These are phyloP conservation scores for Myotis myotis DNA, from an alignment of 2,797 vertebrate genomes.

Conservation along the genomic window DNA sequence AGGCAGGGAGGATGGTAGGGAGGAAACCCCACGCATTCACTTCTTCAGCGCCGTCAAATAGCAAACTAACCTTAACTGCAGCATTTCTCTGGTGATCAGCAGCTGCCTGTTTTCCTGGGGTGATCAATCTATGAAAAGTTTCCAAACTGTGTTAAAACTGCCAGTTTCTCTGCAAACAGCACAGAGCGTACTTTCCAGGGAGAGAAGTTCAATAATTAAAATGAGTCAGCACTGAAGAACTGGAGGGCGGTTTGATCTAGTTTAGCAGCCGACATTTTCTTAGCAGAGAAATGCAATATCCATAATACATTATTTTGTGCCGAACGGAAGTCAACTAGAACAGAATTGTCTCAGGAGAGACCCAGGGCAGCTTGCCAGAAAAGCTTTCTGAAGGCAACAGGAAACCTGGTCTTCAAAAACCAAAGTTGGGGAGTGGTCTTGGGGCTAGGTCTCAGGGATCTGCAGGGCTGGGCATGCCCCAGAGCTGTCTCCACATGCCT, in stretches of 20 bases:
- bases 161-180: slow-evolving; percentile 78
- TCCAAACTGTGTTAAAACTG: slow-evolving; percentile 80
- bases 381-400: slow-evolving; percentile 73
- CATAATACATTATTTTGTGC: slow-evolving; percentile 81
- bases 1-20: background rate
- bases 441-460: background rate
- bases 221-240: slow-evolving; percentile 78
- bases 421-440: slow-evolving; percentile 68
- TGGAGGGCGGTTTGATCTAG: slow-evolving; percentile 82
- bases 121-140: slow-evolving; percentile 76
- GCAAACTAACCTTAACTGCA: slow-evolving; percentile 57
- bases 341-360: slow-evolving; percentile 78
- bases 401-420: slow-evolving; percentile 68
- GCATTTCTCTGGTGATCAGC: slow-evolving; percentile 70
- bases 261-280: slow-evolving; percentile 80
- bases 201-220: slow-evolving; percentile 86
- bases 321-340: slow-evolving; percentile 78
- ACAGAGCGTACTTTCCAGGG: slow-evolving; percentile 78
- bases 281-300: slow-evolving; percentile 78
- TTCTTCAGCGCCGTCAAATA: slow-evolving; percentile 16
- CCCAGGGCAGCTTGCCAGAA: slow-evolving; percentile 72
- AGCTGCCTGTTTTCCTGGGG: slow-evolving; percentile 72
- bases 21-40: background rate
- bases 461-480: background rate
- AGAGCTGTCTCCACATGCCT: background rate